Percentiles rank a stretch among this genome's conserved stretches.
phyloP scores from a whole-genome alignment of 2,113 vertebrate species.

The Tragelaphus strepsiceros region DNA sequence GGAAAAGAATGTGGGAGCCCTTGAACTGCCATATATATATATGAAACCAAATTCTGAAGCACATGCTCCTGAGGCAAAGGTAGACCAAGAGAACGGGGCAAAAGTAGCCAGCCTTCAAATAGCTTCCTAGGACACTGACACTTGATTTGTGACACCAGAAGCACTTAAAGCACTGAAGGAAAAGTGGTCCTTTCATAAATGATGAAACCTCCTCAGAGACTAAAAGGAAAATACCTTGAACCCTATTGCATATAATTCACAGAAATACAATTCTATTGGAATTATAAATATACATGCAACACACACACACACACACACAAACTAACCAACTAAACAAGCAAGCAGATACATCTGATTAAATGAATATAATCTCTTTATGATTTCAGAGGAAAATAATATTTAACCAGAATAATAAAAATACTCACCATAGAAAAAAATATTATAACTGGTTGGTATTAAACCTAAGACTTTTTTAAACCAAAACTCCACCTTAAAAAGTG shows the following conservation, averaged over 20 bases:
- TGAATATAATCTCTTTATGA: not conserved
- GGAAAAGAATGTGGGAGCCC: constrained; percentile 25
- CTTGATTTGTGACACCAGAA: not conserved
- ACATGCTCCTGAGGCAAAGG: not conserved
- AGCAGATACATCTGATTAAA: not conserved
- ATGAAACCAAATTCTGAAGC: not conserved
- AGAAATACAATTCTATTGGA: not conserved
- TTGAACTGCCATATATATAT: not conserved
- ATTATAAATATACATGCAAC: not conserved
- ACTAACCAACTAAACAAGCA: not conserved
- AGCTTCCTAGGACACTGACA: not conserved
- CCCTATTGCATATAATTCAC: not conserved
- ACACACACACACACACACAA: not conserved
- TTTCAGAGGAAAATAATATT: not conserved
- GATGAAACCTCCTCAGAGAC: not conserved
- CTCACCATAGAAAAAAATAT: not conserved
- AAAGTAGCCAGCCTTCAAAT: not conserved
- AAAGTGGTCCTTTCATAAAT: not conserved
- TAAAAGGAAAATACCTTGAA: not conserved
- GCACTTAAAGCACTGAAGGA: not conserved
- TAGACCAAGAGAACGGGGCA: not conserved
- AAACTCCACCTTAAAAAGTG: not conserved
- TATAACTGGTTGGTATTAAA: not conserved
- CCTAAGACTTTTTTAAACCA: not conserved
- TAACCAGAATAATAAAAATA: not conserved